These are phyloP conservation scores for Onychomys leucogaster DNA, from an alignment of 2,797 vertebrate genomes.

Conservation along the genomic window DNA sequence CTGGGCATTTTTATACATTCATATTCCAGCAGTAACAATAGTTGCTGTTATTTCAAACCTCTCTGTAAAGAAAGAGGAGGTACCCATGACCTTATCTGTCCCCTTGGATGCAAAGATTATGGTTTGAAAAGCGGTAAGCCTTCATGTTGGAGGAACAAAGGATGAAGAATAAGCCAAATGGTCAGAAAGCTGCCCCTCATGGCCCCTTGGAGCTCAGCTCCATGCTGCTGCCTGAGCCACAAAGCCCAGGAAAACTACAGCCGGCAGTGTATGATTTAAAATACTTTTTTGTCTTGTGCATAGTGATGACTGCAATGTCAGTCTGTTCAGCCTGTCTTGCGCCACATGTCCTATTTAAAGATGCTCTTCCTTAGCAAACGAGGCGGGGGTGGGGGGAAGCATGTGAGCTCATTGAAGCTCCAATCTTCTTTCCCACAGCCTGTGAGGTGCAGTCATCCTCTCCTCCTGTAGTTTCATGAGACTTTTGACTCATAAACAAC, in stretches of 20 bases:
- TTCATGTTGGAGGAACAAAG: slow-evolving; percentile 19
- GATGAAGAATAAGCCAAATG: neutral
- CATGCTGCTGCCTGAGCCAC: neutral
- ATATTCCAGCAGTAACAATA: neutral
- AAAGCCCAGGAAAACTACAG: neutral
- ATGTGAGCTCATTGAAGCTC: accelerated
- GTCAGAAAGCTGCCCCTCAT: neutral
- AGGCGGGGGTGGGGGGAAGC: neutral
- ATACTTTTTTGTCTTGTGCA: neutral
- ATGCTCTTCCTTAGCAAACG: neutral
- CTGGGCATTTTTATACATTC: neutral
- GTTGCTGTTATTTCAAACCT: neutral
- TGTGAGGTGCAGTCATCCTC: neutral
- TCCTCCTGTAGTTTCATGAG: slow-evolving; percentile 67
- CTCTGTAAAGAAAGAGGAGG: neutral
- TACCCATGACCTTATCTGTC: neutral
- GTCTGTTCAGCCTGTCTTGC: neutral
- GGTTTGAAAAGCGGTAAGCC: neutral
- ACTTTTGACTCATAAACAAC: slow-evolving; percentile 82
- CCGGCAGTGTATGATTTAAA: neutral
- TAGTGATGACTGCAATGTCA: slow-evolving; percentile 8
- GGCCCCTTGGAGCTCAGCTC: neutral
- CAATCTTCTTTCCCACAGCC: slow-evolving; percentile 71
- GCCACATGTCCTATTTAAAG: slow-evolving; percentile 18
- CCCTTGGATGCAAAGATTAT: neutral